Conservation (phyloP, 2,888 invertebrate species). For the Catocala nupta region DNA sequence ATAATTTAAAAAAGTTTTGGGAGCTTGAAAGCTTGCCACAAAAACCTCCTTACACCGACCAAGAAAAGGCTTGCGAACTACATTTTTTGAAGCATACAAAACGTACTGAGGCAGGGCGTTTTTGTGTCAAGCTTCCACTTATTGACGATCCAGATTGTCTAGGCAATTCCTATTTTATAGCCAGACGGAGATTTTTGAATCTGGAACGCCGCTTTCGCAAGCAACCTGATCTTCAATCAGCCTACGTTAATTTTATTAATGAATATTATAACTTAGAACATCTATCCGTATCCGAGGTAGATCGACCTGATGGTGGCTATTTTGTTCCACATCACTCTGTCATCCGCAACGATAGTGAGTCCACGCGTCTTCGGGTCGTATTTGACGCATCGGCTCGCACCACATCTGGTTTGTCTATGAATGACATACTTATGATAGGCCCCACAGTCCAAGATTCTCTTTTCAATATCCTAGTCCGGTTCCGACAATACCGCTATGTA, state of each 20-base stretch:
- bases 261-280: constrained; percentile 45
- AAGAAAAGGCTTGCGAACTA: too few species aligned
- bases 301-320: constrained; percentile 30
- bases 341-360: constrained; percentile 44
- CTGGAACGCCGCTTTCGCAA: background rate
- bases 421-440: constrained; percentile 49
- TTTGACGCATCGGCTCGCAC: constrained; percentile 35
- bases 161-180: too few species aligned
- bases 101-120: too few species aligned
- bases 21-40: too few species aligned
- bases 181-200: background rate
- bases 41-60: too few species aligned
- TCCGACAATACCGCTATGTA: too few species aligned
- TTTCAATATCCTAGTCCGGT: constrained; percentile 12
- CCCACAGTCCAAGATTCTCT: constrained; percentile 45
- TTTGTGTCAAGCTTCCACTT: too few species aligned
- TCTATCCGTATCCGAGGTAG: constrained; percentile 18
- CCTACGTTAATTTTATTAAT: constrained; percentile 38
- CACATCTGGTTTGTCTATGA: constrained; percentile 28
- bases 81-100: too few species aligned
- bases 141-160: too few species aligned
- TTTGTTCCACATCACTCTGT: constrained; percentile 66
- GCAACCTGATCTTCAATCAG: constrained; percentile 21
- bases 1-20: too few species aligned
- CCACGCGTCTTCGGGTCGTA: constrained; percentile 44